Conservation (phyloP, 1,140 invertebrate genomes). For the Drosophila novamexicana region DNA sequence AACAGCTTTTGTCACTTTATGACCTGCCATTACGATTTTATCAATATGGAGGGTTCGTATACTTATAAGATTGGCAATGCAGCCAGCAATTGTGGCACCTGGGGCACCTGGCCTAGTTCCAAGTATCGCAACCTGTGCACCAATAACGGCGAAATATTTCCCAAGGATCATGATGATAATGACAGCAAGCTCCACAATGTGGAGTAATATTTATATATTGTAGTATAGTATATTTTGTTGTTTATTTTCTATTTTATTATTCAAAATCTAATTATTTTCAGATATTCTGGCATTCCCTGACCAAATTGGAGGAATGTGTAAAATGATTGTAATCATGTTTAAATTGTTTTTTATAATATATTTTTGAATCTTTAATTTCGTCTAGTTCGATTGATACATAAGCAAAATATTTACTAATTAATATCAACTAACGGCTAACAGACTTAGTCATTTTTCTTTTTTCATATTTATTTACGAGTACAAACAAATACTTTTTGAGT, state of each 20-base stretch:
- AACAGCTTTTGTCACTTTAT: slow-evolving; percentile 42
- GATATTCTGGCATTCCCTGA: not conserved
- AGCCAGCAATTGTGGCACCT: slow-evolving; percentile 28
- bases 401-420: slow-evolving; percentile 63
- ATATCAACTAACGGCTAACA: slow-evolving; percentile 71
- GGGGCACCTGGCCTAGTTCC: slow-evolving; percentile 13
- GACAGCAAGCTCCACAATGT: not conserved
- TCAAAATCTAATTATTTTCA: too few relatives aligned
- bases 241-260: not conserved
- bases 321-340: not conserved
- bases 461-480: slow-evolving; percentile 22
- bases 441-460: slow-evolving; percentile 68
- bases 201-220: not conserved
- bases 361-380: slow-evolving; percentile 30
- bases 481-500: slow-evolving; percentile 31
- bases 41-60: slow-evolving; percentile 9
- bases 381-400: slow-evolving; percentile 37
- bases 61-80: slow-evolving; percentile 36
- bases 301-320: not conserved
- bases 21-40: slow-evolving; percentile 55
- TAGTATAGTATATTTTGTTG: too few relatives aligned
- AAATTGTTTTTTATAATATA: not conserved
- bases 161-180: too few relatives aligned
- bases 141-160: slow-evolving; percentile 42
- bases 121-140: slow-evolving; percentile 38